Conservation (phyloP, 2,888 invertebrate species). For the Linnaemya vulpina region DNA sequence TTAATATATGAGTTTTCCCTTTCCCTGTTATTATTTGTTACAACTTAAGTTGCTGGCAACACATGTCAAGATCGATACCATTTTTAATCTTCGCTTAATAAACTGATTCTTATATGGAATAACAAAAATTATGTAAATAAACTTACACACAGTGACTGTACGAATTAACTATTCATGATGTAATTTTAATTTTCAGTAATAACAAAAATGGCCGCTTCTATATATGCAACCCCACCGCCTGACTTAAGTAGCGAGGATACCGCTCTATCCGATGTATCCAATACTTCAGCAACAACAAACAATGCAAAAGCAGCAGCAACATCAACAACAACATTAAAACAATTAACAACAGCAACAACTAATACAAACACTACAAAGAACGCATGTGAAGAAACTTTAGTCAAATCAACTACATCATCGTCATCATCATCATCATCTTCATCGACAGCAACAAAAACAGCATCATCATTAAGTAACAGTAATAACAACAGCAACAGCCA, state of each 20-base stretch:
- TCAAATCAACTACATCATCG: conserved; percentile 16
- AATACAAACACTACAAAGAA: conserved; percentile 26
- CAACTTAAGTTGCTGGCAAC: too few relatives aligned
- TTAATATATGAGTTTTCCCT: too few relatives aligned
- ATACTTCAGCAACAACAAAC: conserved; percentile 75
- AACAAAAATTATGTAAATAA: not conserved
- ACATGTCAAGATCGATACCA: too few relatives aligned
- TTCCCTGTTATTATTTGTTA: too few relatives aligned
- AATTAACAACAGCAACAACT: conserved; percentile 44
- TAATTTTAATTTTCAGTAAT: conserved; percentile 77
- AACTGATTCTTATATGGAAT: conserved; percentile 7
- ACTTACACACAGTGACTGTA: conserved; percentile 59
- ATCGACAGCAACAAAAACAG: conserved; percentile 41
- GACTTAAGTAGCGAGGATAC: conserved; percentile 83
- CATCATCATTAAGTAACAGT: conserved; percentile 49
- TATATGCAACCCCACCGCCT: conserved; percentile 83
- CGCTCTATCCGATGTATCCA: conserved; percentile 83
- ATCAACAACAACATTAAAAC: conserved; percentile 58
- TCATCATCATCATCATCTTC: conserved; percentile 29
- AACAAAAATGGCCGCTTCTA: conserved; percentile 83
- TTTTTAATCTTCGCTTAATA: not conserved
- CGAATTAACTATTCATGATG: conserved; percentile 59
- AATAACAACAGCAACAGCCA: conserved; percentile 74
- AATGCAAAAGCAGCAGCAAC: conserved; percentile 63
- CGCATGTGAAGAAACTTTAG: conserved; percentile 30